phyloP scores from a whole-genome alignment of 2,797 vertebrate species.

The Chaenodraco wilsoni region DNA sequence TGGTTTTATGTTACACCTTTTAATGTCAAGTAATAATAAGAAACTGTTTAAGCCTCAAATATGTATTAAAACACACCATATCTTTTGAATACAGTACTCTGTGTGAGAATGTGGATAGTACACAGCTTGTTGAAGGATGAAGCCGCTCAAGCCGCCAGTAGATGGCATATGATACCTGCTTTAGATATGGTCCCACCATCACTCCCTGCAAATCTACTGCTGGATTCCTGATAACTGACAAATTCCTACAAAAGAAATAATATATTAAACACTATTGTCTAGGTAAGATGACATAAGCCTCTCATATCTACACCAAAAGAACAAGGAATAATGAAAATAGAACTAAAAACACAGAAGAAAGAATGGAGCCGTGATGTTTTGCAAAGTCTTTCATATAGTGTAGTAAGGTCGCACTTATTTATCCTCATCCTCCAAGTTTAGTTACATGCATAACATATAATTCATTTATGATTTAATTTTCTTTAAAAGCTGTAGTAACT shows the following conservation, averaged over 20 bases:
- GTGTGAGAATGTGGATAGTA: not conserved
- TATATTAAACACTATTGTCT: not conserved
- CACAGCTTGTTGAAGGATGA: conserved; percentile 14
- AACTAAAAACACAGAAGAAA: too few relatives aligned
- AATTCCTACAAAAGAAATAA: conserved; percentile 24
- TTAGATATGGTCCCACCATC: conserved; percentile 26
- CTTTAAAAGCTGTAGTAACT: not conserved
- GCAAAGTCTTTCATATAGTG: not conserved
- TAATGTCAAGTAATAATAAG: not conserved
- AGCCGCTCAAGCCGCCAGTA: conserved; percentile 58
- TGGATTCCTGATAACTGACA: conserved; percentile 25
- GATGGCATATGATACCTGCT: conserved; percentile 81
- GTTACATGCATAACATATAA: not conserved
- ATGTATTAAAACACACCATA: not conserved
- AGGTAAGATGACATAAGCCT: conserved; percentile 1
- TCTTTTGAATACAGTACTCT: not conserved
- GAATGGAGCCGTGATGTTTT: not conserved
- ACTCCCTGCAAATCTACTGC: conserved; percentile 18
- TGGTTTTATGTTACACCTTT: not conserved
- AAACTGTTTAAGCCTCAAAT: not conserved
- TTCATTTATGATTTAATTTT: conserved; percentile 14
- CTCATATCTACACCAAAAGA: not conserved
- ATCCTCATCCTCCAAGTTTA: not conserved
- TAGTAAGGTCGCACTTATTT: not conserved
- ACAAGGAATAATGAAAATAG: not conserved